Conservation (phyloP, 2,113 vertebrate species). For the Xenopus borealis region DNA sequence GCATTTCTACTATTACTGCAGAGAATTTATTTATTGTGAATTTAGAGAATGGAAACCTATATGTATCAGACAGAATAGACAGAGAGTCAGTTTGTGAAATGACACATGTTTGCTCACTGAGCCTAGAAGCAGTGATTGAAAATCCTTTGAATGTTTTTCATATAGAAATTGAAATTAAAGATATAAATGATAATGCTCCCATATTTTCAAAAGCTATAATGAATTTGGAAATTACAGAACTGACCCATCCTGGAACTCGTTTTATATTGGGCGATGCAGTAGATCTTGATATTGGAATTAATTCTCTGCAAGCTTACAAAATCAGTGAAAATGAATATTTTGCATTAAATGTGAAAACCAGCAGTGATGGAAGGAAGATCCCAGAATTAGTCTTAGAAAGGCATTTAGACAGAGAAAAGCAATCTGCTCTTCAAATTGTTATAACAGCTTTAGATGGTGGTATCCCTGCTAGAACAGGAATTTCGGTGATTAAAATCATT, state of each 20-base stretch:
- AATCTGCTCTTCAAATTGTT: constrained; percentile 40
- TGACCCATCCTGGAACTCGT: constrained; percentile 46
- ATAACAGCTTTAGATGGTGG: constrained; percentile 56
- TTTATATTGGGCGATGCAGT: constrained; percentile 50
- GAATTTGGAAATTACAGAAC: constrained; percentile 57
- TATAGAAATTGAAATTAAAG: constrained; percentile 64
- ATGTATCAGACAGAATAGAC: constrained; percentile 60
- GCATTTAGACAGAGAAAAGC: constrained; percentile 49
- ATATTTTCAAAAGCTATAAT: constrained; percentile 57
- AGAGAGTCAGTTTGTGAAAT: constrained; percentile 66
- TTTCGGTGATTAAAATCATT: not conserved
- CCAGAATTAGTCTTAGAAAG: constrained; percentile 54
- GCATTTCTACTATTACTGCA: constrained; percentile 57
- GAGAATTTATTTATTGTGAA: constrained; percentile 58
- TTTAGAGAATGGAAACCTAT: constrained; percentile 54
- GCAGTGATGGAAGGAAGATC: constrained; percentile 55
- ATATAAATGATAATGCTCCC: constrained; percentile 73
- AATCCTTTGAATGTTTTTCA: constrained; percentile 67
- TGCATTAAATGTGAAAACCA: constrained; percentile 51
- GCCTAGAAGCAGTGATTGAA: constrained; percentile 70
- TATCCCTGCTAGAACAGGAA: not conserved
- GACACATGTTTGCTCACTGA: constrained; percentile 58
- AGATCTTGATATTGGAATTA: constrained; percentile 54
- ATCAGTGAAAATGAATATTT: constrained; percentile 57
- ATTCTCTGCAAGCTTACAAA: constrained; percentile 61